Evolutionary conservation across 2,113 vertebrate species (phyloP).

Genomic region (Nesoenas mayeri): DNA sequence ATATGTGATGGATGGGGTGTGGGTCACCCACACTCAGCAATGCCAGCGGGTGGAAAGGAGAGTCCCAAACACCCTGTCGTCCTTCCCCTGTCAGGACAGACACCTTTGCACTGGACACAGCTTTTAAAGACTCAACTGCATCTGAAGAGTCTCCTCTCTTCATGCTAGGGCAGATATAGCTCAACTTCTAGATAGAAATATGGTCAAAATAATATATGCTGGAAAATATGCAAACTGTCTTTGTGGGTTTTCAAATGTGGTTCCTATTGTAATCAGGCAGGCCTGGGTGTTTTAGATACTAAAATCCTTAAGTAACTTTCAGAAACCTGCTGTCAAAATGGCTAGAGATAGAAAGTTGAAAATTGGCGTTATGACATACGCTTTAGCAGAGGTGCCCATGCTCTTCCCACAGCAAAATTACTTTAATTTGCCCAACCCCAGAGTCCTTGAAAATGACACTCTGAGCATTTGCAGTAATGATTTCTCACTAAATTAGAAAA

Average conservation of each 20-base stretch:
- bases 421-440: constrained; percentile 64
- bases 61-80: background rate
- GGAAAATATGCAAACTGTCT: background rate
- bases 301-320: constrained; percentile 43
- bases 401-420: constrained; percentile 64
- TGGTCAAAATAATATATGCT: background rate
- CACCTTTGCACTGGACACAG: background rate
- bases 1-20: background rate
- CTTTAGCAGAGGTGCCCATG: constrained; percentile 48
- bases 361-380: constrained; percentile 45
- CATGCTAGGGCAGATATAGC: background rate
- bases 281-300: constrained; percentile 8
- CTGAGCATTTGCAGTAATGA: constrained; percentile 62
- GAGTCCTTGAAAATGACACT: constrained; percentile 68
- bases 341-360: constrained; percentile 46
- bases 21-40: background rate
- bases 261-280: background rate
- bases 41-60: background rate
- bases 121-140: background rate
- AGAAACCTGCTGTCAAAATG: constrained; percentile 36
- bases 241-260: background rate
- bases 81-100: background rate
- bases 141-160: background rate
- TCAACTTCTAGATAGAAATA: background rate
- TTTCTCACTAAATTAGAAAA: constrained; percentile 72